Conservation (phyloP, 2,113 vertebrate genomes). For the Plecotus auritus region DNA sequence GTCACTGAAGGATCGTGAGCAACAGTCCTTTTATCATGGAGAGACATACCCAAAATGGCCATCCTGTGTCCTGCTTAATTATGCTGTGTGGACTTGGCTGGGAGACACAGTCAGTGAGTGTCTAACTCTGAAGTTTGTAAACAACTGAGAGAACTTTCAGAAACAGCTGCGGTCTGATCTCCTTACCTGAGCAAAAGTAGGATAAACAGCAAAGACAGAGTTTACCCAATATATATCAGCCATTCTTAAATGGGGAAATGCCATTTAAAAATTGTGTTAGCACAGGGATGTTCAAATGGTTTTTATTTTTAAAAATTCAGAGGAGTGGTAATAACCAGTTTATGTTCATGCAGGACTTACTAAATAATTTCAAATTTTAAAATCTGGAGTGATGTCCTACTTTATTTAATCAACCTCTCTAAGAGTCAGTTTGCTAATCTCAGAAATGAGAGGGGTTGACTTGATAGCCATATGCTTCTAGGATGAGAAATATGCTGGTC, state of each 20-base stretch:
- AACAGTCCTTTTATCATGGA: background rate
- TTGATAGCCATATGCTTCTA: background rate
- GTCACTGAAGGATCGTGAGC: background rate
- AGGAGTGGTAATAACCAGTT: background rate
- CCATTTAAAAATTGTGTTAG: background rate
- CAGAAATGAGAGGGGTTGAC: background rate
- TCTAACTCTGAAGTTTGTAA: background rate
- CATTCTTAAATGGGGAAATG: background rate
- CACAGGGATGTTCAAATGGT: background rate
- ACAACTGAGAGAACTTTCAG: background rate
- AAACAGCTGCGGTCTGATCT: background rate
- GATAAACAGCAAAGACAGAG: background rate
- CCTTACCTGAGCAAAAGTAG: background rate
- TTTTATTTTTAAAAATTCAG: background rate
- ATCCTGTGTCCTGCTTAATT: background rate
- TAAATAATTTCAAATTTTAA: conserved; percentile 10
- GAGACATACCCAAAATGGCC: background rate
- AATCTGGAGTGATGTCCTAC: background rate
- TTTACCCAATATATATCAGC: background rate
- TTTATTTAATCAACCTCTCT: background rate
- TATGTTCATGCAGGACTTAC: background rate
- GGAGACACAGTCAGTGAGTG: background rate
- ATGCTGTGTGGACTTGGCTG: background rate
- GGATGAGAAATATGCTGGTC: background rate
- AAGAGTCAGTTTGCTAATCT: background rate